Conservation (phyloP, 2,113 vertebrate genomes). For the Channa maculata region DNA sequence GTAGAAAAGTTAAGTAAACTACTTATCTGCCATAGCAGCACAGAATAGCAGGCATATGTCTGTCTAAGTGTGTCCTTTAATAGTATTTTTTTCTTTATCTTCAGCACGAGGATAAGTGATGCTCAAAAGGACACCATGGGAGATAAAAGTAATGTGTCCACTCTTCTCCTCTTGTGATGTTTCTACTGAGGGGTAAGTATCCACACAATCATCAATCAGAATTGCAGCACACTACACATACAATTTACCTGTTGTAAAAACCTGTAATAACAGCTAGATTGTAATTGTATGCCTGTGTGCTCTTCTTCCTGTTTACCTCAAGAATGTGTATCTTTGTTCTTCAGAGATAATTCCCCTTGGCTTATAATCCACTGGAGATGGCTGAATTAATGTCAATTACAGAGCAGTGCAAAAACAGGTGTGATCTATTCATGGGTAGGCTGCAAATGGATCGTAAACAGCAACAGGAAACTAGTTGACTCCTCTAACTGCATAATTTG, state of each 20-base stretch:
- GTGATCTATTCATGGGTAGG: slow-evolving; percentile 33
- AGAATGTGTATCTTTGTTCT: not conserved
- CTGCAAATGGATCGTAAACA: slow-evolving; percentile 4
- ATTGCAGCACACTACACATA: not conserved
- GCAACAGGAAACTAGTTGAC: not conserved
- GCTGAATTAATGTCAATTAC: slow-evolving; percentile 25
- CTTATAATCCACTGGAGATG: slow-evolving; percentile 9
- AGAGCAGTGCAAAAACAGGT: slow-evolving; percentile 41
- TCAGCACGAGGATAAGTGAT: slow-evolving; percentile 9
- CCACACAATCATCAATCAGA: not conserved
- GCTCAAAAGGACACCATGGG: slow-evolving; percentile 16
- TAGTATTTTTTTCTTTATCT: not conserved
- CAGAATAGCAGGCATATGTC: not conserved
- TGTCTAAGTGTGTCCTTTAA: slow-evolving; percentile 6
- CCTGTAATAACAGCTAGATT: not conserved
- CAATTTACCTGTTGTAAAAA: not conserved
- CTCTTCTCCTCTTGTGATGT: slow-evolving; percentile 11
- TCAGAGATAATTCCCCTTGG: slow-evolving; percentile 28
- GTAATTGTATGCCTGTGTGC: not conserved
- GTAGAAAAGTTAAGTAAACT: not conserved
- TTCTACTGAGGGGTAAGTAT: not conserved
- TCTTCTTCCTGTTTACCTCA: not conserved
- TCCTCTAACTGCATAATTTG: not conserved
- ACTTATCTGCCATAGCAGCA: not conserved
- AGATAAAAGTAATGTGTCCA: slow-evolving; percentile 17